Evolutionary conservation across 2,113 vertebrate genomes (phyloP), one percentile per base, ranked within the genome.

Genomic region (Chaetorhynchus papuensis): DNA sequence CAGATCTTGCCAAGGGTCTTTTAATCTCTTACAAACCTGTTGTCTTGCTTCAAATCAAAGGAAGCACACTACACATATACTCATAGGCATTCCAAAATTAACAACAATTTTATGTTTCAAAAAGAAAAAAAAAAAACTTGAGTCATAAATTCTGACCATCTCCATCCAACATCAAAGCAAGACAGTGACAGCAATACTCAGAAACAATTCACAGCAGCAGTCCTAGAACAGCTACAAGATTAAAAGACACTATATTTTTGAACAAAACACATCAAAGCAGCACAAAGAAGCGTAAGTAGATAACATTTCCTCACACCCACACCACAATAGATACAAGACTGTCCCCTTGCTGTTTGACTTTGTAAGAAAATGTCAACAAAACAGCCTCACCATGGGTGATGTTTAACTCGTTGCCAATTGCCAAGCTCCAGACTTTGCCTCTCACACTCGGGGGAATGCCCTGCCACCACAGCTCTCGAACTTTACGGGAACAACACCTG

Each of bases 381-480:
- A 59, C 3, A 22, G 50, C 22, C 98, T 97, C 97, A 99, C 99
- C 99, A 5, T 99, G 99, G 74, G 99, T 99, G 96, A 99, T 99
- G 97, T 99, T 99, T 91, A 99, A 98, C 86, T 99, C 99, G 1
- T 99, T 99, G 93, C 99, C 99, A 37, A 99, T 98, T 16, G 99
- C 99, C 87, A 99, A 94, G 97, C 99, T 99, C 99, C 99, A 99
- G 93, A 99, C 99, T 86, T 97, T 99, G 84, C 99, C 99, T 68
- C 99, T 97, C 94, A 99, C 99, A 1, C 99, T 99, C 1, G 99
- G 99, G 5, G 99, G 99, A 57, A 99, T 98, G 28, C 99, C 99
- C 96, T 99, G 99, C 99, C 99, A 99, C 99, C 99, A 99, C 2
- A 99, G 96, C 35, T 99, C 99, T 41, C 99, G 98, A 26, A 98